Conservation (phyloP, 2,113 vertebrate genomes). For the Eubucco bourcierii region DNA sequence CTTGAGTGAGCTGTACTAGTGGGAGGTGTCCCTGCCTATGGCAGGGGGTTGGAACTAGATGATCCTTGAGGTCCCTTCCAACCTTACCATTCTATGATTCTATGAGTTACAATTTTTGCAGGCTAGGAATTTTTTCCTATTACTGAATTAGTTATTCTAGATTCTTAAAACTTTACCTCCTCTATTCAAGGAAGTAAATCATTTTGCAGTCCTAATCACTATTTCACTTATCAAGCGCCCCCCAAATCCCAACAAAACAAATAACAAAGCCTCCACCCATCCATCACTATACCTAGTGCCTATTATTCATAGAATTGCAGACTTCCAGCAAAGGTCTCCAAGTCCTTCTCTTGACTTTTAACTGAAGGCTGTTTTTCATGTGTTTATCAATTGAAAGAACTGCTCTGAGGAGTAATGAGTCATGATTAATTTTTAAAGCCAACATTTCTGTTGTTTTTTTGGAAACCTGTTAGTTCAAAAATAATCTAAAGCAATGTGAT, state of each 20-base stretch:
- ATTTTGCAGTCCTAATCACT: not conserved
- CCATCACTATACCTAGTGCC: not conserved
- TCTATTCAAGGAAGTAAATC: not conserved
- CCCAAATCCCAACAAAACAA: not conserved
- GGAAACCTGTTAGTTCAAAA: not conserved
- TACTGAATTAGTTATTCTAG: not conserved
- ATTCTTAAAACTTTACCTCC: not conserved
- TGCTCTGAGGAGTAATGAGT: not conserved
- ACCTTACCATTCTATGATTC: too few species aligned
- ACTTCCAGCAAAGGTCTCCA: not conserved
- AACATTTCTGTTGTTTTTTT: not conserved
- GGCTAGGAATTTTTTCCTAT: not conserved
- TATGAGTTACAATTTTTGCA: not conserved
- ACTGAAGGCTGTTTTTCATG: not conserved
- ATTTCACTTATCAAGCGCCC: not conserved
- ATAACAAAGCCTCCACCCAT: not conserved
- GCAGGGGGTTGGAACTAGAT: too few species aligned
- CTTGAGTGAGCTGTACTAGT: too few species aligned
- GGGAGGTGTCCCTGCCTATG: too few species aligned
- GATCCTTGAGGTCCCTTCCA: too few species aligned
- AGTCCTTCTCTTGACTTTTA: not conserved
- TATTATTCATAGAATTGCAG: not conserved
- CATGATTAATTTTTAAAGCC: not conserved
- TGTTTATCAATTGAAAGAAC: not conserved
- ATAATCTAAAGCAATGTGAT: not conserved